These are phyloP conservation scores for Hyla sarda DNA, from an alignment of 2,113 vertebrate species.

Conservation along the genomic window DNA sequence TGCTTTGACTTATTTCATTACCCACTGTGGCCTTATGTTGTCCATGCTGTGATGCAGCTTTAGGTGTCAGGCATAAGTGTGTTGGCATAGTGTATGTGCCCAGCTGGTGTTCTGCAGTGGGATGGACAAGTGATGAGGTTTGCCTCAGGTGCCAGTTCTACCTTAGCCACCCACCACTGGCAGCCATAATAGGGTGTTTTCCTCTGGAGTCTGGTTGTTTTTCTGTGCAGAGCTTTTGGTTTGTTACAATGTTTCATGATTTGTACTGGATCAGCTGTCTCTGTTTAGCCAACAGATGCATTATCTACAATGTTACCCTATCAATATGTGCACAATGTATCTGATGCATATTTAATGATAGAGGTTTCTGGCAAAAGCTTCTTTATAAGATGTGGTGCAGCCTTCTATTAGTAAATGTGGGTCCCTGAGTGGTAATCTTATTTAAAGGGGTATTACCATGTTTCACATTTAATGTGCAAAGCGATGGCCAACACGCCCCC, in stretches of 20 bases:
- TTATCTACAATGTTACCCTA: not conserved
- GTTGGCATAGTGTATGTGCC: not conserved
- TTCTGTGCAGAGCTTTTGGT: not conserved
- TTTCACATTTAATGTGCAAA: too few species aligned
- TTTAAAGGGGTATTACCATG: too few species aligned
- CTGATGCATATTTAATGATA: conserved; percentile 37
- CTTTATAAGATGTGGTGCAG: not conserved
- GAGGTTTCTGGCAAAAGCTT: not conserved
- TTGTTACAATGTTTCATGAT: not conserved
- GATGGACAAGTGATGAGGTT: not conserved
- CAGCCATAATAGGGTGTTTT: not conserved
- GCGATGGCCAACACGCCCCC: too few species aligned
- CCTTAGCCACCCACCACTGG: not conserved
- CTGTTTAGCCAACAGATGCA: not conserved
- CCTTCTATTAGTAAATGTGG: not conserved
- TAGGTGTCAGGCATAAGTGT: too few species aligned
- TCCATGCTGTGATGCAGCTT: too few species aligned
- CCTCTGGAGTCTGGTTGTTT: not conserved
- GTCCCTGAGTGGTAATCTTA: not conserved
- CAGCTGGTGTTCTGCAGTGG: not conserved
- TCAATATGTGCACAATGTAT: not conserved
- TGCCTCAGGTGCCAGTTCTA: not conserved
- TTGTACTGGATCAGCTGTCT: not conserved
- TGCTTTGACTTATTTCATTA: too few species aligned
- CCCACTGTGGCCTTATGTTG: too few species aligned